Base-by-base conservation (phyloP, 2,797 vertebrate species). In the Falco columbarius region DNA sequence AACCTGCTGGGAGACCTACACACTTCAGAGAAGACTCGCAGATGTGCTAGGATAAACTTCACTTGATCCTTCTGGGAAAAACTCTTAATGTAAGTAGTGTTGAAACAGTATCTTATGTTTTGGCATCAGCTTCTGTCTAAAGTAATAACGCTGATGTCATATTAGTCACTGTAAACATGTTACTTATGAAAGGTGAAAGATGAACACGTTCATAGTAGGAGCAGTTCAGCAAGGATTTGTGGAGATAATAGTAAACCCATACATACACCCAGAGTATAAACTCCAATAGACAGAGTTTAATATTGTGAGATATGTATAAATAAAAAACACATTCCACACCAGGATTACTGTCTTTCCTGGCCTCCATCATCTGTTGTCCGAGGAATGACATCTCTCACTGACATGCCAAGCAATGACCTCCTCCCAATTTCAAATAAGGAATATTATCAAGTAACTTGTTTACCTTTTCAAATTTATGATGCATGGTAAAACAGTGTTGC, bases 391-490 rank as follows among this genome's bases (percentile, higher is more conserved):
- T 54, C 27, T 86, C 58, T 81, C 66, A n/a, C 38, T 83, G 75
- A 81, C 9, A 18, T 67, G 58, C 29, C 85, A 89, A 92, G 54
- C 12, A 92, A 40, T 4, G 46, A 83, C 15, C 10, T 14, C 8
- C 10, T 29, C 12, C 38, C 21, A 73, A 47, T 66, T 90, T 94
- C 74, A 96, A 91, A 67, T 42, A 85, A 82, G 59, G 19, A 84
- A 80, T 73, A 80, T 66, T 90, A 71, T 76, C 59, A 92, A 88
- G 81, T 58, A 82, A 96, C 89, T 96, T 93, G 46, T 96, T 96
- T 97, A 93, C 79, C 88, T 97, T 95, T 81, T 95, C 72, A 81
- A 90, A 88, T 83, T 42, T 91, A 79, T 96, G 73, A 65, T 19
- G 8, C 86, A 65, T 27, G 16, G 75, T 77, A 92, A 96, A 95